Base-by-base conservation (phyloP, 2,113 vertebrate genomes). In the Proteles cristata region DNA sequence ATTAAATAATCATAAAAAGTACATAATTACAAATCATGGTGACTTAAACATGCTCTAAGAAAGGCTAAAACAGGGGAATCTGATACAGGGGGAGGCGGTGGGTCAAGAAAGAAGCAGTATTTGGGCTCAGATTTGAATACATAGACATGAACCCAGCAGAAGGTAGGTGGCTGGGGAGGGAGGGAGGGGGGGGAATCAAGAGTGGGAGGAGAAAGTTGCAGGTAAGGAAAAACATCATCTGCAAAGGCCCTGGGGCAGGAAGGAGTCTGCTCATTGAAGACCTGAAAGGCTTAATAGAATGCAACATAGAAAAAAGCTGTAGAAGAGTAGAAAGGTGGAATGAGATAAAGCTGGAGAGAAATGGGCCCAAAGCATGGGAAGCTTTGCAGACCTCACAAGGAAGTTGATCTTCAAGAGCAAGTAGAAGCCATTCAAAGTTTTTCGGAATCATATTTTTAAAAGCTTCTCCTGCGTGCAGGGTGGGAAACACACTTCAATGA, bases 1-100 rank as follows among this genome's bases (percentile, higher is more conserved):
- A 90, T 50, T 81, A 83, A 81, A 48, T 90, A 43, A 88, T 69
- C 35, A 45, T 43, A 48, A 90, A 94, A 88, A 93, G 4, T 48
- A 74, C 74, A 5, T 77, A 43, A 68, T 93, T 79, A n/a, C 21
- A 74, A 86, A 85, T 63, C 39, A 16, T 14, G 17, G 79, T 80
- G 61, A 53, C 39, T 80, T 7, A 28, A 90, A 48, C 17, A 1
- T 90, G 16, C 53, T 65, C 23, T 33, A 26, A 31, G 12, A n/a
- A 66, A 65, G 58, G 12, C 63, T 69, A 33, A 77, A 86, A 48
- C 33, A 85, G 55, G 17, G 23, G 43, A 93, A 61, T 33, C 28
- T 58, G 53, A 11, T 17, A 28, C 17, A 90, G 26, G 23, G 23
- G 17, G 28, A 45, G 11, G 3, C 4, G 2, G 9, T 23, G 2